These are phyloP conservation scores for Bilobella aurantiaca DNA, from an alignment of 1,140 invertebrate genomes.

Conservation along the genomic window DNA sequence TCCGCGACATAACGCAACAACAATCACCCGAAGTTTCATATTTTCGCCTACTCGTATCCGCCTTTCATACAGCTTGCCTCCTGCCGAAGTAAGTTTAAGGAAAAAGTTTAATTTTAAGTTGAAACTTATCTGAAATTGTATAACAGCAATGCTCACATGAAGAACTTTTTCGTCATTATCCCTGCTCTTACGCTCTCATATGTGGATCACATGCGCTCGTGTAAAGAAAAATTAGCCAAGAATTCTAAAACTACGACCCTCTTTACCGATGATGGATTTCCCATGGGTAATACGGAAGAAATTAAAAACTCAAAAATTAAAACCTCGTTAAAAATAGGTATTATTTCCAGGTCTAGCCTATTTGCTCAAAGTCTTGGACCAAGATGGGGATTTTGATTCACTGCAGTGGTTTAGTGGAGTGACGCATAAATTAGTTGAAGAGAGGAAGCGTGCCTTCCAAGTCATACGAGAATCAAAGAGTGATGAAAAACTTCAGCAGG, in stretches of 20 bases:
- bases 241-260: conserved; percentile 74
- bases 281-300: conserved; percentile 61
- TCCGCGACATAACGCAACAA: conserved; percentile 67
- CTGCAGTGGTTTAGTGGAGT: conserved; percentile 94
- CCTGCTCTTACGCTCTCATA: conserved; percentile 91
- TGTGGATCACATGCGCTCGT: conserved; percentile 81
- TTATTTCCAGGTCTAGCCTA: conserved; percentile 54
- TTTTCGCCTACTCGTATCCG: conserved; percentile 85
- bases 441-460: conserved; percentile 51
- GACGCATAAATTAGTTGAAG: conserved; percentile 53
- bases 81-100: conserved; percentile 46
- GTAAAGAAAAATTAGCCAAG: conserved; percentile 80
- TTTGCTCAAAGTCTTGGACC: conserved; percentile 53
- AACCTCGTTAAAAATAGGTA: neutral
- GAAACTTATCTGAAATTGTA: neutral
- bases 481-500: conserved; percentile 84
- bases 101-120: neutral
- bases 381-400: conserved; percentile 72
- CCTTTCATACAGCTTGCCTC: conserved; percentile 78
- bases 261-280: conserved; percentile 97
- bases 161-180: conserved; percentile 87
- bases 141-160: conserved; percentile 73
- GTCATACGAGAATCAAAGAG: conserved; percentile 46
- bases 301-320: neutral
- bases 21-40: conserved; percentile 90